Base-by-base conservation (phyloP, 2,888 invertebrate genomes). In the Mythimna vitellina region DNA sequence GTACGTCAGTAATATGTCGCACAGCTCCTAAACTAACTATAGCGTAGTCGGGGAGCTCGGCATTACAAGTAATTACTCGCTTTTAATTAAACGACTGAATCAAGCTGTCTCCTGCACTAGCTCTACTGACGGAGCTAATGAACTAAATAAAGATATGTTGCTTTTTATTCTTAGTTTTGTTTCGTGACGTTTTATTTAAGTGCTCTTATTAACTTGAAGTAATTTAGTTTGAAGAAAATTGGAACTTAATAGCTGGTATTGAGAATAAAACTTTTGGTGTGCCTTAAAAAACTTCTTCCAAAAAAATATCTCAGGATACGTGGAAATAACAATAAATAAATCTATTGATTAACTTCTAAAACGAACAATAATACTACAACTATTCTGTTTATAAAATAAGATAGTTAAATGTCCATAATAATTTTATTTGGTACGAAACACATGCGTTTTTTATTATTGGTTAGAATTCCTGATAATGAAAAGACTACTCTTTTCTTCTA, bases 1-100 rank as follows among this genome's bases (percentile, higher is more conserved):
- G n/a, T 63, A 63, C 56, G 57, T 80, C 65, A 65, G 42, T 78
- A 70, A 67, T 56, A 71, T 62, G 69, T 74, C 67, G 42, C 53
- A 35, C 22, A 49, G 46, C 54, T 62, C 25, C 49, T 60, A 38
- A 58, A 70, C 63, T 67, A 54, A 64, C 67, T 70, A 62, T 38
- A 58, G 63, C 54, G 32, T 60, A 65, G 76, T 72, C 53, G 20
- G 53, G 74, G 71, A 79, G 84, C 80, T 75, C 61, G 65, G 42
- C 56, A 71, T 81, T 84, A 82, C 81, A 77, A 81, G 82, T 82
- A 78, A 86, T 86, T 85, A 84, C 84, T 78, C 58, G 84, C 64
- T 79, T 85, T 85, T 85, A 86, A 85, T 85, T 84, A 86, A 82
- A 81, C 73, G 76, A 71, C 73, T 83, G 78, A 86, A 80, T 86